Evolutionary conservation across 2,113 vertebrate genomes (phyloP).

Genomic region (Formicarius rufipectus): DNA sequence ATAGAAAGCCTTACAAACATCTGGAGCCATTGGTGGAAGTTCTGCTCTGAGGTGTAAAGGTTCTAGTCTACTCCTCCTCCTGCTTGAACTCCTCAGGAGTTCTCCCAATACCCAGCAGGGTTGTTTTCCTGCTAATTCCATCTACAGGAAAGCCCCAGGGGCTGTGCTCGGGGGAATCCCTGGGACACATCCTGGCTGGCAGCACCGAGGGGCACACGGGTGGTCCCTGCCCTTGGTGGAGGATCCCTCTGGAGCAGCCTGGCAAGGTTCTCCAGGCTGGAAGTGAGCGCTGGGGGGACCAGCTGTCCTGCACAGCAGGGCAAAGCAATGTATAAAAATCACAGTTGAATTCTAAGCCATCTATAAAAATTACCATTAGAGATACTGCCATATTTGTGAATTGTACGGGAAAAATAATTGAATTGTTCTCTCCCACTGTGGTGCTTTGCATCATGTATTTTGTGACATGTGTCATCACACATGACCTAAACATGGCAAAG

Average conservation of each 20-base stretch:
- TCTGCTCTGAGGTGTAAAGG: neutral
- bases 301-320: neutral
- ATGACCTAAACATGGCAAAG: neutral
- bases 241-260: neutral
- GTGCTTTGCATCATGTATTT: neutral
- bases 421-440: too few relatives aligned
- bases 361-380: neutral
- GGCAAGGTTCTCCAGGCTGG: neutral
- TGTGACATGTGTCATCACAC: neutral
- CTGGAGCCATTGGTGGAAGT: neutral
- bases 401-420: accelerated
- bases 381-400: too few relatives aligned
- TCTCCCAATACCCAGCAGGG: neutral
- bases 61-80: neutral
- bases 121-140: neutral
- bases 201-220: neutral
- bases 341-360: neutral
- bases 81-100: neutral
- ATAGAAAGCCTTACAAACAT: neutral
- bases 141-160: accelerated
- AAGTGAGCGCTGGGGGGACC: neutral
- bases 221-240: neutral
- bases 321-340: neutral
- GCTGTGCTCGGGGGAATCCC: neutral
- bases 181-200: accelerated